These are phyloP conservation scores for Tragulus kanchil DNA, from an alignment of 2,113 vertebrate genomes.

Conservation along the genomic window DNA sequence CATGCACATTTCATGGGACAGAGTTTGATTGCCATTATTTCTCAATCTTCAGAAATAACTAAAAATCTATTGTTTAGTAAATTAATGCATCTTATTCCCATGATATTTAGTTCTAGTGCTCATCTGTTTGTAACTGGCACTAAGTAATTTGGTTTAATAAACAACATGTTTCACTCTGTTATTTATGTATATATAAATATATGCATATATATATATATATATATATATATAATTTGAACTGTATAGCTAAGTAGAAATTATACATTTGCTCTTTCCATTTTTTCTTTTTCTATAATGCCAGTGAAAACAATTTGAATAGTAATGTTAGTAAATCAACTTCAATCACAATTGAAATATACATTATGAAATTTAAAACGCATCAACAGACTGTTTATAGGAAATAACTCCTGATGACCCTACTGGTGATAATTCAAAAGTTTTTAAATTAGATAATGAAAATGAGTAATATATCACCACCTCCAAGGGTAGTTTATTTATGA, in stretches of 20 bases:
- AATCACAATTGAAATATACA: conserved; percentile 2
- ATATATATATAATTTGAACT: background rate
- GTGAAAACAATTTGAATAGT: background rate
- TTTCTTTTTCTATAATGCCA: background rate
- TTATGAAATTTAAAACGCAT: conserved; percentile 24
- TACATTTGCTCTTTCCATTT: background rate
- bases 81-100: conserved; percentile 69
- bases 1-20: conserved; percentile 71
- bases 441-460: background rate
- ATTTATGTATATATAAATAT: background rate
- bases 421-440: background rate
- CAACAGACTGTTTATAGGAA: background rate
- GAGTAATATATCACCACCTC: background rate
- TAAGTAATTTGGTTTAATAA: background rate
- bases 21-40: conserved; percentile 64
- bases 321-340: background rate
- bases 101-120: background rate
- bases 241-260: conserved; percentile 18
- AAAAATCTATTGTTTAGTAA: conserved; percentile 74
- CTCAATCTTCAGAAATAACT: conserved; percentile 39
- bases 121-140: background rate
- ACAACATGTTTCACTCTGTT: background rate
- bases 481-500: background rate
- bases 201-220: background rate
- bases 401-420: background rate